These are phyloP conservation scores for Protobothrops flavoviridis DNA, from an alignment of 2,113 vertebrate genomes.

Conservation along the genomic window DNA sequence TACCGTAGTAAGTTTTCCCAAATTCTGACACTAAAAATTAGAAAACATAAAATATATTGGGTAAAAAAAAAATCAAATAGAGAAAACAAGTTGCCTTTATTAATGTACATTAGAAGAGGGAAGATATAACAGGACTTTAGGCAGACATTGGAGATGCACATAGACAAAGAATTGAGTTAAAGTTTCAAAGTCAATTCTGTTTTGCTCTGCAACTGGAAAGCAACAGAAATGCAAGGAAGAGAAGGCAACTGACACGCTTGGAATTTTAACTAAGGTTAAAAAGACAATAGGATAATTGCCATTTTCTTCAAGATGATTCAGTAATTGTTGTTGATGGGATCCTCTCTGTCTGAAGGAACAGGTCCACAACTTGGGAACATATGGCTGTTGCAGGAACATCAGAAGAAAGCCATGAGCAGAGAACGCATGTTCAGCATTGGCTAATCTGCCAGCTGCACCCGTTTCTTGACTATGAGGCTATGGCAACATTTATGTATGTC, in stretches of 20 bases:
- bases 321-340: not conserved
- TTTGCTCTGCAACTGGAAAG: not conserved
- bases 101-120: not conserved
- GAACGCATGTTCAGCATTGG: not conserved
- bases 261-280: not conserved
- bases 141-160: not conserved
- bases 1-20: conserved; percentile 96
- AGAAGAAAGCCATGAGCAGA: not conserved
- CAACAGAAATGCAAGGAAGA: not conserved
- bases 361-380: not conserved
- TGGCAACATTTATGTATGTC: not conserved
- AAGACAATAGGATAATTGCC: not conserved
- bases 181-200: not conserved
- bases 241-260: not conserved
- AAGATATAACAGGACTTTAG: not conserved
- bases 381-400: not conserved
- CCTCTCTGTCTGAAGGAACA: not conserved
- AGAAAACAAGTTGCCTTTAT: not conserved
- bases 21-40: conserved; percentile 88
- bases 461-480: not conserved
- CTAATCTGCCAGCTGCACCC: not conserved
- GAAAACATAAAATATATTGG: conserved; percentile 28
- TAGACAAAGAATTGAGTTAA: not conserved
- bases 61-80: not conserved
- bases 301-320: not conserved